Percentiles rank a stretch among this genome's conserved stretches.
These are phyloP conservation scores for Grapholita molesta DNA, from an alignment of 1,140 invertebrate species.

Conservation along the genomic window DNA sequence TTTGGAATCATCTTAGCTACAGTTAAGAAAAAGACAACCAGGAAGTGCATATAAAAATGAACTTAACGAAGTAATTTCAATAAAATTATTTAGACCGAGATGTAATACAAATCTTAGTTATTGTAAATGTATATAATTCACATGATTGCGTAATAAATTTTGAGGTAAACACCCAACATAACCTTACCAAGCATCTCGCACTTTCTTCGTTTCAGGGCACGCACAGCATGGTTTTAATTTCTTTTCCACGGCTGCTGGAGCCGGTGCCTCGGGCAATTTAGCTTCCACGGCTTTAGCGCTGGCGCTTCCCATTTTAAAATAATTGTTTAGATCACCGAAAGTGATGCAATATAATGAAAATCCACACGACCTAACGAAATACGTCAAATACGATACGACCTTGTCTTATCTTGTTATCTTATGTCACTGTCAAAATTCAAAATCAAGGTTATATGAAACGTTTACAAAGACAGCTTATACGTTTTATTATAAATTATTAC, in stretches of 20 bases:
- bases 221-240: conserved; percentile 98
- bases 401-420: background rate
- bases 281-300: conserved; percentile 66
- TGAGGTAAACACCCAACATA: conserved; percentile 36
- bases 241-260: conserved; percentile 62
- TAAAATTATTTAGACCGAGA: no score
- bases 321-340: background rate
- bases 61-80: no score
- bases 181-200: conserved; percentile 92
- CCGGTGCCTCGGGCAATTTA: conserved; percentile 44
- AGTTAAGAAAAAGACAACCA: background rate
- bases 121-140: background rate
- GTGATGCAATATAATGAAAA: background rate
- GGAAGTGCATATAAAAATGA: background rate
- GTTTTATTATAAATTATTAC: no score
- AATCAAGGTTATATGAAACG: background rate
- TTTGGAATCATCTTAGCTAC: background rate
- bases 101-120: no score
- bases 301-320: conserved; percentile 40
- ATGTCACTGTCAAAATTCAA: background rate
- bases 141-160: conserved; percentile 39
- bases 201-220: conserved; percentile 97
- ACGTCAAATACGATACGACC: no score
- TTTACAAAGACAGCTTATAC: background rate
- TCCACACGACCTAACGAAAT: background rate